These are phyloP conservation scores for Sciurus carolinensis DNA, from an alignment of 2,797 vertebrate species.

Conservation along the genomic window DNA sequence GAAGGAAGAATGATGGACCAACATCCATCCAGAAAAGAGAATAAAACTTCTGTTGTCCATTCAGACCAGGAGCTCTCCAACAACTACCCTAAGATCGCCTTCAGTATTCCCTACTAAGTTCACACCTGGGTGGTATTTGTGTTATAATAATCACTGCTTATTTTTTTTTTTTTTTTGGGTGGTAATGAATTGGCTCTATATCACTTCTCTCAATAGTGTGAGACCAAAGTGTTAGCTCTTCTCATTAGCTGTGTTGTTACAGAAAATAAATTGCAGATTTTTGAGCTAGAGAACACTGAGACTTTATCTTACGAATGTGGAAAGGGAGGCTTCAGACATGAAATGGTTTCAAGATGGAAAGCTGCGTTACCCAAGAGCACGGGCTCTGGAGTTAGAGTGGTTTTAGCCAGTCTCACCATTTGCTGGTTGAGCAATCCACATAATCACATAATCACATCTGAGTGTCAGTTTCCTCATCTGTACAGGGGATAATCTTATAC, in stretches of 20 bases:
- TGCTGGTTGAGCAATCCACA: background rate
- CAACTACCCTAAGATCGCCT: background rate
- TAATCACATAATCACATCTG: background rate
- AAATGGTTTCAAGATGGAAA: constrained; percentile 36
- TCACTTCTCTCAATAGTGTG: background rate
- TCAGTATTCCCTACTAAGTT: background rate
- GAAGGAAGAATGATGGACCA: background rate
- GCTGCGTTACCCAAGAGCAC: background rate
- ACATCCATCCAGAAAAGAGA: background rate
- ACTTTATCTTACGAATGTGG: constrained; percentile 52
- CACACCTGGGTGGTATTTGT: background rate
- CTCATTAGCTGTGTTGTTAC: background rate
- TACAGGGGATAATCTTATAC: background rate
- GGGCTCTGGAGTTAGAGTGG: background rate
- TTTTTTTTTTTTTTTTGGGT: background rate
- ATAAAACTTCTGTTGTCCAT: background rate
- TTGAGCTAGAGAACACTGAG: background rate
- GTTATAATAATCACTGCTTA: background rate
- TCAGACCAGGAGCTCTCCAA: background rate
- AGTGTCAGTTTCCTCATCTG: background rate
- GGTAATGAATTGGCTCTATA: background rate
- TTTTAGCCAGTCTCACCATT: background rate
- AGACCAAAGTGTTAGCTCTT: background rate
- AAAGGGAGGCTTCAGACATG: background rate
- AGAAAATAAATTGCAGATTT: constrained; percentile 39